Conservation (phyloP, 1,140 invertebrate species). For the Fragariocoptes setiger region DNA sequence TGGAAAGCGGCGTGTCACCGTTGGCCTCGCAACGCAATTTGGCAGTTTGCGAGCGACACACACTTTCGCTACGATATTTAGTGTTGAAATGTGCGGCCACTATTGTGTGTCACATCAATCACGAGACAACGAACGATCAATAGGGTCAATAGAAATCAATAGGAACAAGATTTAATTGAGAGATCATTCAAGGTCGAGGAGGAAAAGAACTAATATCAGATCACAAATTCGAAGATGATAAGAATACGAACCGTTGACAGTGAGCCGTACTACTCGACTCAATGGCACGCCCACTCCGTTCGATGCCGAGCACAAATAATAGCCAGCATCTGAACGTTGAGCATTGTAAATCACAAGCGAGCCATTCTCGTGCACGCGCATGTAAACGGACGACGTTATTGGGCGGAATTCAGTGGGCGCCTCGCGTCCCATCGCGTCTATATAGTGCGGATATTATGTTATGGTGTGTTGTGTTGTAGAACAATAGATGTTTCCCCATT, state of each 20-base stretch:
- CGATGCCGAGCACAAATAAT: conserved; percentile 56
- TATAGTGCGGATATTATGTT: neutral
- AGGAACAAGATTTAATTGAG: neutral
- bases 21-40: conserved; percentile 18
- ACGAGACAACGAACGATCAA: neutral
- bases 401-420: conserved; percentile 11
- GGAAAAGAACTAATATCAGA: neutral
- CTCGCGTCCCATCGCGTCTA: conserved; percentile 3
- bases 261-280: conserved; percentile 22
- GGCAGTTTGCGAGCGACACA: conserved; percentile 14
- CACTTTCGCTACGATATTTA: conserved; percentile 12
- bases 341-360: conserved; percentile 19
- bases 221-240: neutral
- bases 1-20: conserved; percentile 17
- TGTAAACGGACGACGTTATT: conserved; percentile 12
- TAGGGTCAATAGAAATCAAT: neutral
- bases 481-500: neutral
- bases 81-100: conserved; percentile 13
- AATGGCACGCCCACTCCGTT: conserved; percentile 73
- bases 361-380: conserved; percentile 20
- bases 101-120: conserved; percentile 1
- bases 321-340: conserved; percentile 20
- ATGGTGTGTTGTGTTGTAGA: neutral
- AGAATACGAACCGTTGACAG: conserved; percentile 21
- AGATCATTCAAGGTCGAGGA: too few species aligned